Evolutionary conservation across 2,113 vertebrate species (phyloP).

Genomic region (Rhea americana): DNA sequence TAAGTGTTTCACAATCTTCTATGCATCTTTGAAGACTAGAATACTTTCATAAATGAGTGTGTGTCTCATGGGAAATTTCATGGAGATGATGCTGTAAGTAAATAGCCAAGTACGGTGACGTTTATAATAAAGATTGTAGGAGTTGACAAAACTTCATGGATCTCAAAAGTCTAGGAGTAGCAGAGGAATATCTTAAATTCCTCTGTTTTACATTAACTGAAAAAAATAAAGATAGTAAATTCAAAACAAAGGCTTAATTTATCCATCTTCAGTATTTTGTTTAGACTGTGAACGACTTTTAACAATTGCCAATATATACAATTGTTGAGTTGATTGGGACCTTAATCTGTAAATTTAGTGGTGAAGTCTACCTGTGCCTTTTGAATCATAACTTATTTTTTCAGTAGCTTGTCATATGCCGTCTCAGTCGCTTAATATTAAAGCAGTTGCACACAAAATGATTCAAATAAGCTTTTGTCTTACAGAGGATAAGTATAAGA

Average conservation of each 20-base stretch:
- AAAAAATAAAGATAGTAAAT: background rate
- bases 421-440: slow-evolving; percentile 1
- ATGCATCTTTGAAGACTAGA: background rate
- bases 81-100: background rate
- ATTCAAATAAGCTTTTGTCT: slow-evolving; percentile 25
- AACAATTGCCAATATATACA: background rate
- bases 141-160: background rate
- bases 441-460: background rate
- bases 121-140: background rate
- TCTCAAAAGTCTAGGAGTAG: background rate
- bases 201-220: background rate
- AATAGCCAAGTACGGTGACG: background rate
- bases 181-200: background rate
- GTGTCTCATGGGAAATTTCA: background rate
- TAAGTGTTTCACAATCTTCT: background rate
- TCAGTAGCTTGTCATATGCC: background rate
- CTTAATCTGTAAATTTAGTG: background rate
- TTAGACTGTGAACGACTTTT: background rate
- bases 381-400: slow-evolving; percentile 2
- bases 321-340: background rate
- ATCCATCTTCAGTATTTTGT: background rate
- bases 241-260: background rate
- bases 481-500: background rate
- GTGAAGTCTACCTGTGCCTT: background rate
- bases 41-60: background rate